A percentile compares a stretch with the other conserved stretches of the same genome.
phyloP scores from a whole-genome alignment of 2,888 invertebrate genomes.

The Nineta flava region DNA sequence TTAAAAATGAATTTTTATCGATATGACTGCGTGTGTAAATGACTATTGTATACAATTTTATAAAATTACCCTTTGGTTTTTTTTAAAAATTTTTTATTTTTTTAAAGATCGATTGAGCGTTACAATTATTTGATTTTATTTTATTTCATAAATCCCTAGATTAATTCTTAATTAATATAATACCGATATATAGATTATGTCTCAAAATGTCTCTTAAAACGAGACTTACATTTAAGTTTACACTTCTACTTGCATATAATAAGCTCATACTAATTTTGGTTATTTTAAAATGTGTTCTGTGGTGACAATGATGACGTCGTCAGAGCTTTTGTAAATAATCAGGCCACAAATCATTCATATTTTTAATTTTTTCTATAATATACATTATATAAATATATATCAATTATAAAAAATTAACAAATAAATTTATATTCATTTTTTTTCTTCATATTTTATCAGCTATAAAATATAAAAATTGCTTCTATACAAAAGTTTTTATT shows the following conservation, averaged over 20 bases:
- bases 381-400: no score
- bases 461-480: no score
- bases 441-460: no score
- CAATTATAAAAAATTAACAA: no score
- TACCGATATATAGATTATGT: neutral
- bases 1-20: neutral
- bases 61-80: neutral
- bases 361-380: no score
- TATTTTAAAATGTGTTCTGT: no score
- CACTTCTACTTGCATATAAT: neutral
- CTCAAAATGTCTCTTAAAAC: conserved; percentile 3
- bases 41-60: neutral
- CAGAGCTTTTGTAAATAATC: no score
- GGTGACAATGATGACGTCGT: no score
- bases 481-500: no score
- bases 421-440: no score
- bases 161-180: neutral
- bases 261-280: neutral
- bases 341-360: no score
- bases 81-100: neutral
- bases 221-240: neutral
- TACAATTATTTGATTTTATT: neutral
- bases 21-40: neutral
- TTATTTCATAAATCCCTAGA: neutral
- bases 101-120: neutral